These are phyloP conservation scores for Phalera bucephala DNA, from an alignment of 2,888 invertebrate genomes.

Conservation along the genomic window DNA sequence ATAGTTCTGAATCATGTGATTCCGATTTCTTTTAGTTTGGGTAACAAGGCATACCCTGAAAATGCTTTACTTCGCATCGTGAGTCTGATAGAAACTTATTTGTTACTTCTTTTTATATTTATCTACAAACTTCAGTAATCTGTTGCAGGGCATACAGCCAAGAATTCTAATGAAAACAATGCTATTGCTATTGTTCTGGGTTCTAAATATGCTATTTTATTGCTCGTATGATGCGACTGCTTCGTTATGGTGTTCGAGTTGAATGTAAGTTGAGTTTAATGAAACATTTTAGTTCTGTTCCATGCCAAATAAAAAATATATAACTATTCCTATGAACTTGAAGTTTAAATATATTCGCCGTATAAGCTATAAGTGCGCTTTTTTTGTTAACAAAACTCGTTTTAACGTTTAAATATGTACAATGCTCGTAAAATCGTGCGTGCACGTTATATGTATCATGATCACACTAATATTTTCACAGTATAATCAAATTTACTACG, in stretches of 20 bases:
- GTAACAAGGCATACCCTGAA: too few species aligned
- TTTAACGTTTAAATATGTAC: conserved; percentile 31
- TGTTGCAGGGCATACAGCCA: conserved; percentile 5
- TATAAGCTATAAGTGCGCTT: conserved; percentile 12
- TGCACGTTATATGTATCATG: conserved; percentile 31
- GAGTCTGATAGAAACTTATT: too few species aligned
- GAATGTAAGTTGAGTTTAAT: too few species aligned
- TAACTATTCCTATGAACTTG: neutral
- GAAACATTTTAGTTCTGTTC: conserved; percentile 6
- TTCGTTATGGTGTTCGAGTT: neutral
- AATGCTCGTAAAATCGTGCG: conserved; percentile 37
- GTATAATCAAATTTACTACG: conserved; percentile 68
- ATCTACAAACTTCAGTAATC: too few species aligned
- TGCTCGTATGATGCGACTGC: neutral
- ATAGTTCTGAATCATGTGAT: too few species aligned
- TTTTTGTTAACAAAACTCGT: conserved; percentile 22
- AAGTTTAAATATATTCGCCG: conserved; percentile 2
- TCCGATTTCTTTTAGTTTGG: too few species aligned
- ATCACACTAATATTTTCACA: conserved; percentile 71
- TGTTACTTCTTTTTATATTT: too few species aligned
- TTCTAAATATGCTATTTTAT: conserved; percentile 10
- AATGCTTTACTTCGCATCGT: too few species aligned
- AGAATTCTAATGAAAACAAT: conserved; percentile 12
- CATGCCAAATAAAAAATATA: conserved; percentile 2
- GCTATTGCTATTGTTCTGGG: conserved; percentile 16